phyloP scores from a whole-genome alignment of 2,888 invertebrate genomes.

The Drosophila stalkeri region DNA sequence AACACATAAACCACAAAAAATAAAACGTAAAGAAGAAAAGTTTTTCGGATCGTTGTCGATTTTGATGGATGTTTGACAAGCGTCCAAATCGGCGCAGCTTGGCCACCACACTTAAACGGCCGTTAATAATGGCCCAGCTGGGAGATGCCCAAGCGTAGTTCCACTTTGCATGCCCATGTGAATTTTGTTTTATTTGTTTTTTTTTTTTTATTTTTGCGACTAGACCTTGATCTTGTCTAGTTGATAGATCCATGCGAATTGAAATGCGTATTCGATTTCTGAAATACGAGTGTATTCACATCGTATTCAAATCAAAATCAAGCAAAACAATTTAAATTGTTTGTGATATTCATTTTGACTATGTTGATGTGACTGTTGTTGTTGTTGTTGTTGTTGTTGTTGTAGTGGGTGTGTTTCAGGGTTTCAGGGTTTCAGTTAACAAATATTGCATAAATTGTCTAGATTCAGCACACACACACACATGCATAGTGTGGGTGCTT shows the following conservation, averaged over 20 bases:
- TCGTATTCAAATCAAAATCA: conserved; percentile 37
- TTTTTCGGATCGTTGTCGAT: conserved; percentile 51
- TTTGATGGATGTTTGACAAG: conserved; percentile 71
- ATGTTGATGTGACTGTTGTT: conserved; percentile 12
- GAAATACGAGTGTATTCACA: conserved; percentile 32
- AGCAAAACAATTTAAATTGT: conserved; percentile 65
- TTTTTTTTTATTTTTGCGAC: conserved; percentile 6
- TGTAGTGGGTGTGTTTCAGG: conserved; percentile 74
- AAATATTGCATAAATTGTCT: conserved; percentile 55
- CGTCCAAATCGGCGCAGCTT: conserved; percentile 49
- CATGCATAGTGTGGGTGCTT: conserved; percentile 13
- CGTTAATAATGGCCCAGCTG: conserved; percentile 43
- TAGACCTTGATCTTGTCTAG: conserved; percentile 69
- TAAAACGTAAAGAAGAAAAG: conserved; percentile 8
- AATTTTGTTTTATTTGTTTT: conserved; percentile 17
- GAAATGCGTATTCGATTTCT: conserved; percentile 28
- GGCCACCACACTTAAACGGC: conserved; percentile 40
- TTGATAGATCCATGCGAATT: conserved; percentile 58
- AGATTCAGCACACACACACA: conserved; percentile 29
- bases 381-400: conserved; percentile 19
- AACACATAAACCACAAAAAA: conserved; percentile 24
- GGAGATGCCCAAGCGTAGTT: not conserved
- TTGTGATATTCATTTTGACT: conserved; percentile 69
- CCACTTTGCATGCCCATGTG: conserved; percentile 44
- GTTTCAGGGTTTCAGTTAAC: conserved; percentile 69